A percentile compares a stretch with the other conserved stretches of the same genome.
Evolutionary conservation across 64 coral and sea anemone genomes (phyloP).

Genomic region (Montipora efflorescens): DNA sequence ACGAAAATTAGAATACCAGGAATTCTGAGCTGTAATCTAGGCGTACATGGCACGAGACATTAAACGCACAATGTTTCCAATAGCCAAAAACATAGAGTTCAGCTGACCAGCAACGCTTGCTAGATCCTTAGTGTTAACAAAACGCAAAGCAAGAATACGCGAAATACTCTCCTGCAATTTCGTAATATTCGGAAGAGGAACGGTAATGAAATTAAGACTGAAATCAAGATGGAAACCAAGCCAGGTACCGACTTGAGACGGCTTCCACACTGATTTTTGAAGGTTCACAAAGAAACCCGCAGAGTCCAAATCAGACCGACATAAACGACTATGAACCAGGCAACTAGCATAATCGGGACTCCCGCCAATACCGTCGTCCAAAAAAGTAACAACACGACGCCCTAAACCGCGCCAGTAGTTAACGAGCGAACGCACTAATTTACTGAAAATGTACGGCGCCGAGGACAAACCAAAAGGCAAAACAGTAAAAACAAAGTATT

Average conservation of each 20-base stretch:
- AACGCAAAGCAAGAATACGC: slow-evolving; percentile 6
- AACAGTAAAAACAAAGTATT: slow-evolving; percentile 58
- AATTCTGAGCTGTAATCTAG: slow-evolving; percentile 16
- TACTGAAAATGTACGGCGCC: slow-evolving; percentile 68
- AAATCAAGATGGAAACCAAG: slow-evolving; percentile 44
- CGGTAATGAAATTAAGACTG: not conserved
- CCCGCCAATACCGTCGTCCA: slow-evolving; percentile 68
- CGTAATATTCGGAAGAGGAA: slow-evolving; percentile 4
- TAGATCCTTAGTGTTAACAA: slow-evolving; percentile 7
- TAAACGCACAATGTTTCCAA: slow-evolving; percentile 61
- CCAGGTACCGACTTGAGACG: slow-evolving; percentile 48
- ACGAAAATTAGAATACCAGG: slow-evolving; percentile 16
- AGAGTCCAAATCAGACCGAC: slow-evolving; percentile 24
- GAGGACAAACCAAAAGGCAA: slow-evolving; percentile 68
- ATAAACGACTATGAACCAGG: slow-evolving; percentile 31
- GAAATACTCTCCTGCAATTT: slow-evolving; percentile 40
- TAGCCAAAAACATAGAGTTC: slow-evolving; percentile 49
- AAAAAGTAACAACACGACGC: slow-evolving; percentile 45
- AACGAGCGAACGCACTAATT: slow-evolving; percentile 61
- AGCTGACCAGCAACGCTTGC: slow-evolving; percentile 52
- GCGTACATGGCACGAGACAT: slow-evolving; percentile 54
- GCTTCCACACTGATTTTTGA: slow-evolving; percentile 56
- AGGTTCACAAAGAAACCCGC: slow-evolving; percentile 60
- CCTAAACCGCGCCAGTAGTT: slow-evolving; percentile 47
- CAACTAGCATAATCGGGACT: not conserved